These are phyloP conservation scores for Pituophis catenifer DNA, from an alignment of 2,113 vertebrate species.

Conservation along the genomic window DNA sequence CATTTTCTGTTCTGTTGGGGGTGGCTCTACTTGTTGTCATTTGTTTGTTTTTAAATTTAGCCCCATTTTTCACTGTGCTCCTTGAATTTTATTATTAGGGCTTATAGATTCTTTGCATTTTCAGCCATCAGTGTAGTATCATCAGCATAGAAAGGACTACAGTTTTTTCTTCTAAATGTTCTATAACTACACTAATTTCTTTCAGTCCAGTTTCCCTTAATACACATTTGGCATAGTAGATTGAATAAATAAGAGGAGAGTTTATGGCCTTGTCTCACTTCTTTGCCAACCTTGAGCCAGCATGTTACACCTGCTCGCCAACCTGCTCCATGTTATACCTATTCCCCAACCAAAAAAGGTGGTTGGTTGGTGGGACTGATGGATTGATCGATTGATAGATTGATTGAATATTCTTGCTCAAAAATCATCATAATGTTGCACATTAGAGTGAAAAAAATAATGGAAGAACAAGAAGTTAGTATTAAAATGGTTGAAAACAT, in stretches of 20 bases:
- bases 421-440: background rate
- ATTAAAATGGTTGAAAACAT: background rate
- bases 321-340: background rate
- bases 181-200: background rate
- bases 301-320: background rate
- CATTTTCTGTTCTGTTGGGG: background rate
- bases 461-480: background rate
- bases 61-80: background rate
- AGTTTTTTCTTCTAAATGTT: background rate
- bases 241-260: background rate
- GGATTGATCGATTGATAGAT: background rate
- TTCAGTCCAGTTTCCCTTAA: background rate
- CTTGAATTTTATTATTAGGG: background rate
- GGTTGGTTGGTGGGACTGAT: background rate
- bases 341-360: background rate
- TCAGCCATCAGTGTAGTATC: background rate
- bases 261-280: background rate
- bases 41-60: background rate
- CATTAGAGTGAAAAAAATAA: background rate
- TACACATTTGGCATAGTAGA: background rate
- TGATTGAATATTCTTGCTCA: background rate
- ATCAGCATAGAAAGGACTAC: background rate
- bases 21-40: background rate
- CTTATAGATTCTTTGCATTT: background rate
- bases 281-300: background rate